These are phyloP conservation scores for Eupleurogrammus muticus DNA, from an alignment of 2,797 vertebrate genomes.

Conservation along the genomic window DNA sequence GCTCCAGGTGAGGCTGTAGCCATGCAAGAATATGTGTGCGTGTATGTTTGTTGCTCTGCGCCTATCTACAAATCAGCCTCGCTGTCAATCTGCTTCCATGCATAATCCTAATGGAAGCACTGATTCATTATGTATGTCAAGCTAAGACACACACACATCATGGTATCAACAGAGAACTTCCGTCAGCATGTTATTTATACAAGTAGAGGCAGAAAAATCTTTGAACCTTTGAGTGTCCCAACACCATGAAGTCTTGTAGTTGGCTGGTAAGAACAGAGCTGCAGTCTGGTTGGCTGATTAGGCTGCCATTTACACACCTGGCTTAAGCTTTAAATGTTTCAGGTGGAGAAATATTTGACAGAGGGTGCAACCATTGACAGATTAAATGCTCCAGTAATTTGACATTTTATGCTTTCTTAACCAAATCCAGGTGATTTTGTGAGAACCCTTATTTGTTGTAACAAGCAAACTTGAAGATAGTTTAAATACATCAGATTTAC, in stretches of 20 bases:
- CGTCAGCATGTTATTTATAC: conserved; percentile 48
- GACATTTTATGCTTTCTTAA: not conserved
- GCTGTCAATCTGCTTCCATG: conserved; percentile 25
- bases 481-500: not conserved
- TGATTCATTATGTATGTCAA: conserved; percentile 27
- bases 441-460: not conserved
- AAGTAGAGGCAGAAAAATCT: conserved; percentile 17
- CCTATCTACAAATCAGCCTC: conserved; percentile 16
- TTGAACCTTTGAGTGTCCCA: conserved; percentile 35
- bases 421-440: not conserved
- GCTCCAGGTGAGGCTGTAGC: conserved; percentile 53
- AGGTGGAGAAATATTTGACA: conserved; percentile 16
- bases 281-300: conserved; percentile 11
- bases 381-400: not conserved
- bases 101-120: conserved; percentile 19
- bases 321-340: conserved; percentile 25
- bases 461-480: not conserved
- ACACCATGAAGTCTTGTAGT: conserved; percentile 1
- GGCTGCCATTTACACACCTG: conserved; percentile 26
- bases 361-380: conserved; percentile 12
- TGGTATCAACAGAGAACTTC: conserved; percentile 50
- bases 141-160: conserved; percentile 19
- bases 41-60: conserved; percentile 20
- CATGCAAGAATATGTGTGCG: conserved; percentile 16
- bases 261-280: conserved; percentile 24